Evolutionary conservation across 2,888 invertebrate species (phyloP).

Genomic region (Agrochola lychnidis): DNA sequence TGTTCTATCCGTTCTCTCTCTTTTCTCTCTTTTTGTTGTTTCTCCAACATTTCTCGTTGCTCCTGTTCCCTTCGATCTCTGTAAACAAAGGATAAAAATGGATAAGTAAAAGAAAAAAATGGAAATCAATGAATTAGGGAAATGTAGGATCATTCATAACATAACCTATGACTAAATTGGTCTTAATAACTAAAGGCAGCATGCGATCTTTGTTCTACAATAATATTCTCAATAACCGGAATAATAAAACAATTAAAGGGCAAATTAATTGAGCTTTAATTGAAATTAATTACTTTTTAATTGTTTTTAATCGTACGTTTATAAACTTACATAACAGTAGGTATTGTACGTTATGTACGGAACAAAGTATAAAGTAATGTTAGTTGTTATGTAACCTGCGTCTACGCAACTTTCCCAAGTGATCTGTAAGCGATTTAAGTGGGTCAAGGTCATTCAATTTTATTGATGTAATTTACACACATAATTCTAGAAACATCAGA

Average conservation of each 20-base stretch:
- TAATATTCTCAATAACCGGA: neutral
- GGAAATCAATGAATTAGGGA: neutral
- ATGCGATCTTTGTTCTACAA: neutral
- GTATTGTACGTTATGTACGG: neutral
- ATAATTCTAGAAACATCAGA: neutral
- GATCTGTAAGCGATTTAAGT: slow-evolving; percentile 58
- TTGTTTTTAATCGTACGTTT: neutral
- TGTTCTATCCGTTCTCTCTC: slow-evolving; percentile 92
- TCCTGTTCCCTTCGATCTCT: slow-evolving; percentile 89
- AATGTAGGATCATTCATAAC: neutral
- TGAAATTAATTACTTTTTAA: slow-evolving; percentile 10
- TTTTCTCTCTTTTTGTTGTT: slow-evolving; percentile 92
- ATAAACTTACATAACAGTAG: slow-evolving; percentile 29
- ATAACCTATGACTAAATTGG: neutral
- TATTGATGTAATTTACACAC: slow-evolving; percentile 36
- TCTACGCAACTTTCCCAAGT: slow-evolving; percentile 56
- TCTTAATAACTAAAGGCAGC: slow-evolving; percentile 1
- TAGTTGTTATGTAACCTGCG: slow-evolving; percentile 53
- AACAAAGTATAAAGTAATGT: slow-evolving; percentile 18
- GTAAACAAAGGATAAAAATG: slow-evolving; percentile 72
- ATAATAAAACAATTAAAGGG: neutral
- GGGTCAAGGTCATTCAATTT: slow-evolving; percentile 75
- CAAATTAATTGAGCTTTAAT: neutral
- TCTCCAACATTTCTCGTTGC: slow-evolving; percentile 91
- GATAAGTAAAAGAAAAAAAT: slow-evolving; percentile 36